These are phyloP conservation scores for Callyntrura guangdongensis DNA, from an alignment of 2,888 invertebrate genomes.

Conservation along the genomic window DNA sequence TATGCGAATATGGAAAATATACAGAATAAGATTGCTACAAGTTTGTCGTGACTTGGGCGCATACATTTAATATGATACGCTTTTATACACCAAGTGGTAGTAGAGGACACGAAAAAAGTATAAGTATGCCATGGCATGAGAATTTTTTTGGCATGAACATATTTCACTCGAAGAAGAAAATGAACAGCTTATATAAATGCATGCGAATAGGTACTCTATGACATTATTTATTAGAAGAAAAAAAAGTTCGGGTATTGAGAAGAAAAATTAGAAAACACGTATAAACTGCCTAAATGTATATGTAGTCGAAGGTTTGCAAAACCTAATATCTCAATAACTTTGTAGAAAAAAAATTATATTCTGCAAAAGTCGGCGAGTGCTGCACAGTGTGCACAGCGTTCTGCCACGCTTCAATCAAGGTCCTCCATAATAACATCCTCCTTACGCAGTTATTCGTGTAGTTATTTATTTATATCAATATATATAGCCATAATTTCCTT, in stretches of 20 bases:
- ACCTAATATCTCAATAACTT: slow-evolving; percentile 46
- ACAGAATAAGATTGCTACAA: slow-evolving; percentile 44
- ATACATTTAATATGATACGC: background rate
- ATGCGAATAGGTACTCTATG: background rate
- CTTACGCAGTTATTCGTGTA: background rate
- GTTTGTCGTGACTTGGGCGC: slow-evolving; percentile 50
- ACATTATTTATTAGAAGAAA: background rate
- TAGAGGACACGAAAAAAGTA: background rate
- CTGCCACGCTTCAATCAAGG: slow-evolving; percentile 53
- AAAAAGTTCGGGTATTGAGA: background rate
- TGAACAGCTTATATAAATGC: background rate
- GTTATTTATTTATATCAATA: background rate
- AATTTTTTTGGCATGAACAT: slow-evolving; percentile 19
- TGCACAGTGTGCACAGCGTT: slow-evolving; percentile 33
- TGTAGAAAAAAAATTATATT: background rate
- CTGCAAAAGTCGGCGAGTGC: slow-evolving; percentile 11
- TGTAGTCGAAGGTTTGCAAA: slow-evolving; percentile 27
- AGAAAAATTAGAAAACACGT: background rate
- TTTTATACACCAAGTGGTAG: background rate
- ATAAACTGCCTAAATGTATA: background rate
- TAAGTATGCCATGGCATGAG: slow-evolving; percentile 36
- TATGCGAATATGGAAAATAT: slow-evolving; percentile 30
- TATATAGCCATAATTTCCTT: background rate
- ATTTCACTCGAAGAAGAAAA: slow-evolving; percentile 15
- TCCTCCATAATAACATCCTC: slow-evolving; percentile 13